Base-by-base conservation (phyloP, 2,113 vertebrate genomes). In the Panthera tigris region DNA sequence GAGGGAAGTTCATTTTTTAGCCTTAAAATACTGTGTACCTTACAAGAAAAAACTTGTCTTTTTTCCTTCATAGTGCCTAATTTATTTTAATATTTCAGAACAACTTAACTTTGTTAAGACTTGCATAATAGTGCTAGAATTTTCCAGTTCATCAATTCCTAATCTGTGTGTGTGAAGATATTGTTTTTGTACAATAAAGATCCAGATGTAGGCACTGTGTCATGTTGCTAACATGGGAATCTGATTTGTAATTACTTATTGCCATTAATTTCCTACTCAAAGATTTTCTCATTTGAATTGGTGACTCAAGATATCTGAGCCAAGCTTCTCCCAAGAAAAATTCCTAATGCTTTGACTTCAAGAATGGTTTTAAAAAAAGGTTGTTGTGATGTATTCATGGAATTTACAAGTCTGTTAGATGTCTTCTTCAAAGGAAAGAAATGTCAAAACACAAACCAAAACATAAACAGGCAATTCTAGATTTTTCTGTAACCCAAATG, bases 231-330 rank as follows among this genome's bases (percentile, higher is more conserved):
- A 86, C 21, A 8, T 80, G 29, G 41, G 36, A 80, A 97, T 80
- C 80, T 97, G 92, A 91, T 92, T 89, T 65, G 39, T 36, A 92
- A 48, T 95, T 97, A 94, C 89, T 83, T 4, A 48, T 52, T 69
- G 13, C 52, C 48, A 96, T 94, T 79, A 83, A 91, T 63, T 65
- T 79, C 36, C 6, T 81, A 90, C 93, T 50, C 2, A 61, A 94
- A 29, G 12, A 76, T 93, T 96, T 98, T 96, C 48, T 39, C 92
- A 95, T 98, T 97, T 80, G 61, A 74, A 61, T 65, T 71, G 36
- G 92, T 93, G 94, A 96, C 33, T 69, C 48, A 82, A 93, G 52
- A 95, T 76, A 36, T 61, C 13, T 73, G 25, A 12, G 14, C n/a
- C 89, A 91, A 61, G 4, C 19, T 94, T 92, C 57, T 65, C 65